phyloP scores from a whole-genome alignment of 2,113 vertebrate species.

The Marcusenius ussheri region DNA sequence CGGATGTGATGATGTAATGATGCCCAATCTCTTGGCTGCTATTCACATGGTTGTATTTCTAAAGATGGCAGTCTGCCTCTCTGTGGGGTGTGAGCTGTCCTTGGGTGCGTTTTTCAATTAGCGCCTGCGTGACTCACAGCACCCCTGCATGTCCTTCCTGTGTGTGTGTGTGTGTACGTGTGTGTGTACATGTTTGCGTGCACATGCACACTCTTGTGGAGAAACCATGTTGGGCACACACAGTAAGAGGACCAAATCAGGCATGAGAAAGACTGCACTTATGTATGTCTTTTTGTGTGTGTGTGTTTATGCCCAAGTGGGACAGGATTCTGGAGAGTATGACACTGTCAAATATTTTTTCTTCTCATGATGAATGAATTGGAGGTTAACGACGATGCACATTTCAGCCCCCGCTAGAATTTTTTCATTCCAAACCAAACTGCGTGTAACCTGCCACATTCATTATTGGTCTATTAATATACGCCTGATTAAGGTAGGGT shows the following conservation, averaged over 20 bases:
- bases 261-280: neutral
- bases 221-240: neutral
- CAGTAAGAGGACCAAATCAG: neutral
- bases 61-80: neutral
- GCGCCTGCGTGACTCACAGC: neutral
- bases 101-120: conserved; percentile 15
- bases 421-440: no score
- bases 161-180: neutral
- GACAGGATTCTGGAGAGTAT: neutral
- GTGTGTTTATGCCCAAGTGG: neutral
- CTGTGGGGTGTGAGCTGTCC: neutral
- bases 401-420: neutral
- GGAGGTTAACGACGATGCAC: neutral
- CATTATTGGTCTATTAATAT: no score
- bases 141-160: neutral
- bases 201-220: neutral
- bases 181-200: neutral
- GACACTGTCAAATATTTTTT: neutral
- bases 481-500: no score
- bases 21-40: neutral
- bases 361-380: neutral
- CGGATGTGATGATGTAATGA: neutral
- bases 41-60: neutral
- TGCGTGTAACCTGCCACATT: no score
- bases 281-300: neutral